Percentiles rank a stretch among this genome's conserved stretches.
phyloP scores from a whole-genome alignment of 2,113 vertebrate genomes.

The Oncorhynchus kisutch region DNA sequence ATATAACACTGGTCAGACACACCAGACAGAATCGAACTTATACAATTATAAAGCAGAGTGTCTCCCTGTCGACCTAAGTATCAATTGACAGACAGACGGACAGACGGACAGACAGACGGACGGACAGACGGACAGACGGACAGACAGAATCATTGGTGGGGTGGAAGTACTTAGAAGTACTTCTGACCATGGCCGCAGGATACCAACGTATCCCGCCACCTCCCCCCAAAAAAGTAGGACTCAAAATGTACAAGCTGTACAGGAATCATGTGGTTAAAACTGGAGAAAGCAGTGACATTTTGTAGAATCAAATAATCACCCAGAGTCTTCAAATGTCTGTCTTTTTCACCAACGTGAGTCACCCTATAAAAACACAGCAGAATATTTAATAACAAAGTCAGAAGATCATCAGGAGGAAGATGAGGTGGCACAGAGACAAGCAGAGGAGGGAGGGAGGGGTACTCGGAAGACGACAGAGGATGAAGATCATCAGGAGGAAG shows the following conservation, averaged over 20 bases:
- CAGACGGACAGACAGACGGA: too few species aligned
- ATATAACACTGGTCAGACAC: too few species aligned
- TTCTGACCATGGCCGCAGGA: not conserved
- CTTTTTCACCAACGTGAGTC: not conserved
- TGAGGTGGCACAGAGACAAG: not conserved
- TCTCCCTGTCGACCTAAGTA: constrained; percentile 37
- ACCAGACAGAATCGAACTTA: not conserved
- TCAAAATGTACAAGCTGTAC: too few species aligned
- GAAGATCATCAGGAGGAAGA: not conserved
- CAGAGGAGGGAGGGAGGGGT: not conserved
- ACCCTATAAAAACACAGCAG: not conserved
- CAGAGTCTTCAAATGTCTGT: not conserved
- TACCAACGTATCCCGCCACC: not conserved
- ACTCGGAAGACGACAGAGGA: not conserved
- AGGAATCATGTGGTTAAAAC: too few species aligned
- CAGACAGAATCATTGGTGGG: constrained; percentile 12
- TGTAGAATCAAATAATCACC: too few species aligned
- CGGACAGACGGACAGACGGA: too few species aligned
- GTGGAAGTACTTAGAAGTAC: constrained; percentile 12
- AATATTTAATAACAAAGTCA: not conserved
- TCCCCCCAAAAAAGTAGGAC: not conserved
- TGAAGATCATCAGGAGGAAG: too few species aligned
- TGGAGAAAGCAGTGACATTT: too few species aligned
- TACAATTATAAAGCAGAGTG: constrained; percentile 1
- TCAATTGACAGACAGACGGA: constrained; percentile 46